These are phyloP conservation scores for Engraulis encrasicolus DNA, from an alignment of 2,113 vertebrate genomes.

Conservation along the genomic window DNA sequence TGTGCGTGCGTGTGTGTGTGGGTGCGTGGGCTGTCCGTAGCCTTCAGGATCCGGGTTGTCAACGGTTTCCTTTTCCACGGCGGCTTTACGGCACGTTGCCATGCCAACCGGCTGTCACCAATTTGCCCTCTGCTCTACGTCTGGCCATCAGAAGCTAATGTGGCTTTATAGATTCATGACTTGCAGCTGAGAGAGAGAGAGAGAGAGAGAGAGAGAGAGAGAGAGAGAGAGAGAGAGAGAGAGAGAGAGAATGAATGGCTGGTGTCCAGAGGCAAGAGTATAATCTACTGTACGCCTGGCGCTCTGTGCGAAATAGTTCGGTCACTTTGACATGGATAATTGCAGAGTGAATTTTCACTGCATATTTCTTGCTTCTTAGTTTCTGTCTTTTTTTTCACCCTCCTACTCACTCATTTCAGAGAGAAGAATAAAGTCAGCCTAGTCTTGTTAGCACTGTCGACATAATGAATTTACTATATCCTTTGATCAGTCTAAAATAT, in stretches of 20 bases:
- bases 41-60: no score
- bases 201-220: not conserved
- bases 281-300: not conserved
- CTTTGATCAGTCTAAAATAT: not conserved
- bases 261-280: not conserved
- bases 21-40: no score
- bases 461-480: not conserved
- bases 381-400: not conserved
- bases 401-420: not conserved
- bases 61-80: not conserved
- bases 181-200: not conserved
- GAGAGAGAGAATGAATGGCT: not conserved
- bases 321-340: slow-evolving; percentile 1
- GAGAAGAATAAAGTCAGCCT: not conserved
- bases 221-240: not conserved
- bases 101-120: slow-evolving; percentile 57
- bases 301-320: not conserved
- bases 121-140: slow-evolving; percentile 23
- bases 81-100: slow-evolving; percentile 51
- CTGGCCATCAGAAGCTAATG: slow-evolving; percentile 33
- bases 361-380: no score
- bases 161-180: slow-evolving; percentile 38
- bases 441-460: not conserved
- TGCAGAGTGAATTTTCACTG: not conserved
- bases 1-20: no score